Conservation (phyloP, 2,113 vertebrate genomes). For the Seriola aureovittata region DNA sequence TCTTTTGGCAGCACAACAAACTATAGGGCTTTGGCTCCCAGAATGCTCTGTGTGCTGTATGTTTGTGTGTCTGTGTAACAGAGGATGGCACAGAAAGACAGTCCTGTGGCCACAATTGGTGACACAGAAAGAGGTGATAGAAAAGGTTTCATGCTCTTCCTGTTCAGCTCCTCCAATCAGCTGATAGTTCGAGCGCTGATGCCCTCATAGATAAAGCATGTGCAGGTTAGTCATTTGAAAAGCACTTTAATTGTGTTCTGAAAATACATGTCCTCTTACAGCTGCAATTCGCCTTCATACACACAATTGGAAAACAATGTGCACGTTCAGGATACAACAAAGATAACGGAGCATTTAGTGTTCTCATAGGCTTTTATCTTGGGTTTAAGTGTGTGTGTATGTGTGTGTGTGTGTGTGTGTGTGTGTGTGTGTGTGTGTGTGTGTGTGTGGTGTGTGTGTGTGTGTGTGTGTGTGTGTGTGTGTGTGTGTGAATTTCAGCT, state of each 20-base stretch:
- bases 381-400: not conserved
- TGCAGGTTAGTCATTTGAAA: conserved; percentile 27
- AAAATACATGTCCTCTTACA: not conserved
- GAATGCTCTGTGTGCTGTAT: conserved; percentile 2
- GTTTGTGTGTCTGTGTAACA: conserved; percentile 8
- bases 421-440: not conserved
- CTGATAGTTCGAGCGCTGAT: conserved; percentile 56
- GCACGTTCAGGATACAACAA: not conserved
- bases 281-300: not conserved
- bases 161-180: conserved; percentile 69
- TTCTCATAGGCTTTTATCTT: too few relatives aligned
- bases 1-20: conserved; percentile 25
- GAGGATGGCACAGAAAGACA: conserved; percentile 43
- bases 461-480: not conserved
- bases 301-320: not conserved
- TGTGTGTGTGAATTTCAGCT: too few relatives aligned
- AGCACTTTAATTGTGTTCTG: not conserved
- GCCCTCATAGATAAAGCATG: conserved; percentile 53
- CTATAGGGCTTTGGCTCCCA: conserved; percentile 7
- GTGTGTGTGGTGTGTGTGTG: not conserved
- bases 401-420: too few relatives aligned
- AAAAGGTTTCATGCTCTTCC: conserved; percentile 59
- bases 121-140: conserved; percentile 45
- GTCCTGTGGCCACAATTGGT: conserved; percentile 31
- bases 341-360: not conserved